phyloP scores from a whole-genome alignment of 2,113 vertebrate species.

The Corythaixoides concolor region DNA sequence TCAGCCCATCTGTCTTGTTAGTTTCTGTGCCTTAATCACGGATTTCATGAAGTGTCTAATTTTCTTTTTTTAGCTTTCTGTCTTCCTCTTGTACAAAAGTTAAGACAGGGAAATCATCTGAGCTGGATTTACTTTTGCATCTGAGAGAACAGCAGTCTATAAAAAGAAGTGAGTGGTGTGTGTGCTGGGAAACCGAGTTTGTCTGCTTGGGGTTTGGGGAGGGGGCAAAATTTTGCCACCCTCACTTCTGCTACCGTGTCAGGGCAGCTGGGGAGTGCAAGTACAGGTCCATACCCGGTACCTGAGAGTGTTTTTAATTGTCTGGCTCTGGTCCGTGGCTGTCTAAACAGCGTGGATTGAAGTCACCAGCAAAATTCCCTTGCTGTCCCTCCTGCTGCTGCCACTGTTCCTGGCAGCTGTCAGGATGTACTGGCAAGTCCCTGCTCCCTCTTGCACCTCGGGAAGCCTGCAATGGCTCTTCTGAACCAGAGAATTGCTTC shows the following conservation, averaged over 20 bases:
- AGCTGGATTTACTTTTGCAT: constrained; percentile 57
- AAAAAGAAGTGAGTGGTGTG: constrained; percentile 37
- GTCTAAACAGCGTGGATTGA: not conserved
- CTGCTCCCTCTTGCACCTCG: not conserved
- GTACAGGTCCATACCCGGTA: accelerated
- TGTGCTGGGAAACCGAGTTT: not conserved
- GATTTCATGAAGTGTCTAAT: constrained; percentile 66
- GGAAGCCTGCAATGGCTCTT: not conserved
- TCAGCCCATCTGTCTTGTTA: constrained; percentile 72
- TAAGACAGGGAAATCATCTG: constrained; percentile 59
- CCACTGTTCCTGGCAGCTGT: not conserved
- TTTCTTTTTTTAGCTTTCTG: constrained; percentile 67
- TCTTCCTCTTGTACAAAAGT: constrained; percentile 66
- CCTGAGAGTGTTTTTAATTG: not conserved
- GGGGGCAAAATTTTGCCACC: not conserved
- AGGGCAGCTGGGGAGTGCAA: not conserved
- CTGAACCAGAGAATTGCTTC: not conserved
- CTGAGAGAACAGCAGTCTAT: not conserved
- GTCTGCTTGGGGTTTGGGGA: not conserved
- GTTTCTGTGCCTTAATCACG: constrained; percentile 69
- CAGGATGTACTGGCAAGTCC: not conserved
- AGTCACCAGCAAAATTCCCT: not conserved
- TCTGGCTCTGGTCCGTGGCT: not conserved
- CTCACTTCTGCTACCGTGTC: not conserved
- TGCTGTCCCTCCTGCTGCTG: not conserved